Evolutionary conservation across 2,797 vertebrate species (phyloP), one percentile per base, ranked within the genome.

Genomic region (Amphiprion clarkii): DNA sequence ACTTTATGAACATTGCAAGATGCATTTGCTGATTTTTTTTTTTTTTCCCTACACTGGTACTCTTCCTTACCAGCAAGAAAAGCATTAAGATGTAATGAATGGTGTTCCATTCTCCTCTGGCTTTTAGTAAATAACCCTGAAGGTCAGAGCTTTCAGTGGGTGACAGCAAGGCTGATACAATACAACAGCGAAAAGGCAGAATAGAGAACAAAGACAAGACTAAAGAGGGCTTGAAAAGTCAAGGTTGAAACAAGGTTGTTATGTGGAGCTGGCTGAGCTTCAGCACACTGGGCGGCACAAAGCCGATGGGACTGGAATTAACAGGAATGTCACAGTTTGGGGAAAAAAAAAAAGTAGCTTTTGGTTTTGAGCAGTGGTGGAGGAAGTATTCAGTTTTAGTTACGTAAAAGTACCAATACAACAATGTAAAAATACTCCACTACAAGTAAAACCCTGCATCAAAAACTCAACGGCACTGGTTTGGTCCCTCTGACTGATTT

Each of bases 81-180:
- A n/a, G 13, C 48, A 55, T 29, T 42, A 6, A 13, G 13, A 61
- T 44, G 9, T 46, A 71, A 67, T 74, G 33, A 74, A 52, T 10
- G 5, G n/a, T 55, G 36, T 14, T 46, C 1, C 29, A 7, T 21
- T 51, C 9, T 40, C 13, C 40, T n/a, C 21, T 54, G n/a, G 12
- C 13, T 71, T 58, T 36, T 42, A 27, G 39, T 67, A 68, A 78
- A 74, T 71, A 78, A 70, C 40, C 11, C 31, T 16, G 11, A 73
- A 89, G 80, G 84, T 85, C 86, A 85, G 73, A 69, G 78, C 76
- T 57, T 60, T 86, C 56, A 62, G 42, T 66, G 33, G 23, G 56
- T 56, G 66, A 77, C 61, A 76, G 54, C 53, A 39, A 21, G 27
- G 55, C 66, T 67, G 59, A 78, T 62, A 61, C 68, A 83, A 61